phyloP scores from a whole-genome alignment of 1,140 invertebrate genomes.

The Amyelois transitella region DNA sequence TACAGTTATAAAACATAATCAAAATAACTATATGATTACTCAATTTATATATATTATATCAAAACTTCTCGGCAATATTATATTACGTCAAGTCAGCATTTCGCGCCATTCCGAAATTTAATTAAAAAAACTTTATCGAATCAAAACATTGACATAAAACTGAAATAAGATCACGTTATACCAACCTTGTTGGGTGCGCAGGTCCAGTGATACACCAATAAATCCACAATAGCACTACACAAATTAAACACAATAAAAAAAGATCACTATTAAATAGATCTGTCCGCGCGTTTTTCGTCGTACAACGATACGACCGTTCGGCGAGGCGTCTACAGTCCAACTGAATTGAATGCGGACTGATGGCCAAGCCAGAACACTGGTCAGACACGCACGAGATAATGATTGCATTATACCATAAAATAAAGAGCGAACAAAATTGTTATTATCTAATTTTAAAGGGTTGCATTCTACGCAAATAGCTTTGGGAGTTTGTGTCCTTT shows the following conservation, averaged over 20 bases:
- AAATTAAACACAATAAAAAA: not conserved
- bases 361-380: not conserved
- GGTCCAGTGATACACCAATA: not conserved
- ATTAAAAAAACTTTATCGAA: not conserved
- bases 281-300: conserved; percentile 31
- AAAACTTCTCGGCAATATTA: not conserved
- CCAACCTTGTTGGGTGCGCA: not conserved
- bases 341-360: not conserved
- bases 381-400: conserved; percentile 3
- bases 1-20: not conserved
- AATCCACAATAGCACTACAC: not conserved
- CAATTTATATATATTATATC: too few species aligned
- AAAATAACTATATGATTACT: too few species aligned
- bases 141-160: not conserved
- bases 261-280: conserved; percentile 23
- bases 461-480: too few species aligned
- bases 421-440: not conserved
- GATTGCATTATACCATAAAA: not conserved
- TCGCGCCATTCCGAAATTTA: not conserved
- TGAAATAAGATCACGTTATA: not conserved
- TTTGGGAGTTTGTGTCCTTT: too few species aligned
- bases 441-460: too few species aligned
- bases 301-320: not conserved
- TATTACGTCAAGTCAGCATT: not conserved
- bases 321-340: not conserved